Conservation (phyloP, 2,888 invertebrate genomes). For the Caenorhabditis doughertyi region DNA sequence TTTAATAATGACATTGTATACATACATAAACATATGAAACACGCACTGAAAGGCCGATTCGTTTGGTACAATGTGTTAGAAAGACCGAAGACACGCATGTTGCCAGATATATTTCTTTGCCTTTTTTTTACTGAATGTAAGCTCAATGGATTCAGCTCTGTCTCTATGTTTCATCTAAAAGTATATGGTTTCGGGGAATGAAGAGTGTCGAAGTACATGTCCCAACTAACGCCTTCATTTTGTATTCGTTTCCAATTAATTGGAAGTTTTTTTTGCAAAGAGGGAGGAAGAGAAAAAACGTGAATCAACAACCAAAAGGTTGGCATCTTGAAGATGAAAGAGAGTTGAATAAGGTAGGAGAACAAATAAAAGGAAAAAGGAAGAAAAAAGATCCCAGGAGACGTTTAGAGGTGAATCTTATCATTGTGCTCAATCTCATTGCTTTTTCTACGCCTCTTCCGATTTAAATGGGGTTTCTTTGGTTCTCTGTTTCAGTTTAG, state of each 20-base stretch:
- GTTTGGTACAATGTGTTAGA: constrained; percentile 38
- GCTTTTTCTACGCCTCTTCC: constrained; percentile 20
- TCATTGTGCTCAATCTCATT: constrained; percentile 52
- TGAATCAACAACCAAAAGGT: constrained; percentile 48
- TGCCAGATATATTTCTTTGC: constrained; percentile 36
- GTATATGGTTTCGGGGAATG: constrained; percentile 52
- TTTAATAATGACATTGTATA: constrained; percentile 57
- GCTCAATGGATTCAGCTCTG: constrained; percentile 21
- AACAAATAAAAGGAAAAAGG: constrained; percentile 23
- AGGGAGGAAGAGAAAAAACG: constrained; percentile 3
- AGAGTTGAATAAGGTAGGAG: constrained; percentile 38
- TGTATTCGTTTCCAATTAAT: constrained; percentile 59
- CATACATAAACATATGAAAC: constrained; percentile 32
- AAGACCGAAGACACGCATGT: constrained; percentile 32
- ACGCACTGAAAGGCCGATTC: constrained; percentile 11
- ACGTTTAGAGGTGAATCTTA: constrained; percentile 43
- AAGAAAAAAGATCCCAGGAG: constrained; percentile 31
- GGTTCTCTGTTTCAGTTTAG: constrained; percentile 12
- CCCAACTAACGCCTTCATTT: constrained; percentile 36
- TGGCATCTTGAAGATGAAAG: constrained; percentile 5
- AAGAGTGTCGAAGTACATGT: constrained; percentile 11
- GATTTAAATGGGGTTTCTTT: constrained; percentile 32
- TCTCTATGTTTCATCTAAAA: constrained; percentile 27
- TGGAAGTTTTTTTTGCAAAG: constrained; percentile 33
- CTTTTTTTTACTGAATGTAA: constrained; percentile 22